Percentiles rank a stretch among this genome's conserved stretches.
Evolutionary conservation across 2,113 vertebrate species (phyloP).

Genomic region (Cathartes aura): DNA sequence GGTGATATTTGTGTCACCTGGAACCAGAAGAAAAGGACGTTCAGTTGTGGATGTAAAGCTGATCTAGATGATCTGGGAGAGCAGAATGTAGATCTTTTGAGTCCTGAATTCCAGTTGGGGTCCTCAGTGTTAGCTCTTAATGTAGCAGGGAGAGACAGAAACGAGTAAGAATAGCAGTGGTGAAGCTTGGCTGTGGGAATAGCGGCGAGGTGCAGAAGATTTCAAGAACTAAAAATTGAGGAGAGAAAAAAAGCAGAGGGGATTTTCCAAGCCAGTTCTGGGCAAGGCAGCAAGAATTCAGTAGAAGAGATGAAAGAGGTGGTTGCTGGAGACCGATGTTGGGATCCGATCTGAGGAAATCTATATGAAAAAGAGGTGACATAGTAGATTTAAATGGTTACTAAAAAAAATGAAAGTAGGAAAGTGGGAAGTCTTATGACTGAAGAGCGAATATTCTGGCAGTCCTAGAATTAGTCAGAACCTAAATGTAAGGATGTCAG

Average conservation of each 20-base stretch:
- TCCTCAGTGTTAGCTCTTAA: neutral
- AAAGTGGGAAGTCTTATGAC: neutral
- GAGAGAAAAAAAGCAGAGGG: neutral
- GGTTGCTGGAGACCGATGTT: neutral
- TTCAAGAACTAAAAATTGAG: neutral
- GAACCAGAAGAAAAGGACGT: neutral
- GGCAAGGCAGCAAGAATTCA: neutral
- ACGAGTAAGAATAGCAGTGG: neutral
- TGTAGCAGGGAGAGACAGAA: neutral
- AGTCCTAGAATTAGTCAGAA: conserved; percentile 36
- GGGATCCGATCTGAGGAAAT: conserved; percentile 2
- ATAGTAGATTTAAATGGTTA: neutral
- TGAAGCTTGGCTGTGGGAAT: neutral
- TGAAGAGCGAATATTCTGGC: neutral
- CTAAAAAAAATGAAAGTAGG: neutral
- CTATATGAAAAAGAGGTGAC: neutral
- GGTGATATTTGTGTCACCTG: neutral
- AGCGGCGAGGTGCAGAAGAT: neutral
- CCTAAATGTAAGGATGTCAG: conserved; percentile 43
- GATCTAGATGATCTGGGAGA: neutral
- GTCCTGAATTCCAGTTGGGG: neutral
- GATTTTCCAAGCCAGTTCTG: neutral
- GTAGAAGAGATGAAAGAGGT: neutral
- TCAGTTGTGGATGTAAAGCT: neutral
- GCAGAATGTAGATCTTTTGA: neutral